Base-by-base conservation (phyloP, 2,113 vertebrate genomes). In the Microcebus jonahi region DNA sequence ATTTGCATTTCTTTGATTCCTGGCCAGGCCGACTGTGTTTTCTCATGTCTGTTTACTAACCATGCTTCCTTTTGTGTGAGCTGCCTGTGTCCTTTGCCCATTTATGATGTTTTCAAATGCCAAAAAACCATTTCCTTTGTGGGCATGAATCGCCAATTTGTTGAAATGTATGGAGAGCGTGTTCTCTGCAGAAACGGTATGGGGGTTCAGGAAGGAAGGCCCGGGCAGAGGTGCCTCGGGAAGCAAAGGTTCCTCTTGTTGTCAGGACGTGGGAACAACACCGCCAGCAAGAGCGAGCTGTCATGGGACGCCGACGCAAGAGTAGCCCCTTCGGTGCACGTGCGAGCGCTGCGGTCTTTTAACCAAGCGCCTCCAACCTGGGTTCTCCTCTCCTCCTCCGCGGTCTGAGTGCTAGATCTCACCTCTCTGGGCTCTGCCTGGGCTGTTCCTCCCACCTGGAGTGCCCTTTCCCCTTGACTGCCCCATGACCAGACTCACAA, bases 41-140 rank as follows among this genome's bases (percentile, higher is more conserved):
- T 87, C 90, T 90, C 31, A 20, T 1, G 15, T 59, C 93, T 91
- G 94, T 80, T 91, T 79, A 83, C 86, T 89, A 48, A 57, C 75
- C 57, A 8, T 15, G 48, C 79, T 96, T 95, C 87, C 88, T 86
- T 87, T 68, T 68, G 65, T 80, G 67, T 84, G 77, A 76, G 88
- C 70, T 25, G 71, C 93, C 59, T 86, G n/a, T 50, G 36, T 92
- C 95, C 84, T 96, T 82, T 68, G 73, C 75, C 67, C 67, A 34
- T 77, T 76, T 94, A 89, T 42, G 88, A 88, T 76, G 79, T 76
- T 91, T 95, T 85, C 73, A 50, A 89, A 85, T 12, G 83, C 88
- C 63, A 27, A 59, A 73, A 68, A 3, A 53, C n/a, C 6, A 39
- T 85, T 85, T 88, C 57, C 36, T 70, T 53, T 75, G 59, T 70